Evolutionary conservation across 64 coral and sea anemone species (phyloP).

Genomic region (Stylophora pistillata): DNA sequence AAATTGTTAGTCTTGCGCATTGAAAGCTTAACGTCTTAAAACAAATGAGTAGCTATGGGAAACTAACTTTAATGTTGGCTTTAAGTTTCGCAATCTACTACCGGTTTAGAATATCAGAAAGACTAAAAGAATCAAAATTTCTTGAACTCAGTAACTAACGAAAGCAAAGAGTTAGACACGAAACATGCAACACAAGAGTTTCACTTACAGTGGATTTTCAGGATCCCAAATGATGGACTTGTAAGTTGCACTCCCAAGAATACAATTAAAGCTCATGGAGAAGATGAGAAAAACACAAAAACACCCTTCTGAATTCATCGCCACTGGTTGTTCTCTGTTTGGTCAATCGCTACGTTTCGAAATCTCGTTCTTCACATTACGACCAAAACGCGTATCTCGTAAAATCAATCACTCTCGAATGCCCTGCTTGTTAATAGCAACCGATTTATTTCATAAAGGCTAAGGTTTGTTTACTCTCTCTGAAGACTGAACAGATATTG

Average conservation of each 20-base stretch:
- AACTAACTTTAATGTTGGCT: no score
- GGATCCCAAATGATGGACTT: constrained; percentile 1
- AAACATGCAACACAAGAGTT: background rate
- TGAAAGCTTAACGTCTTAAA: no score
- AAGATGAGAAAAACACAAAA: background rate
- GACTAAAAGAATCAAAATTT: background rate
- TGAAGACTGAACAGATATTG: no score
- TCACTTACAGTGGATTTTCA: constrained; percentile 27
- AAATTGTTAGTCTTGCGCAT: no score
- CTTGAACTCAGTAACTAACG: background rate
- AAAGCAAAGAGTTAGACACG: background rate
- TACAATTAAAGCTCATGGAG: background rate
- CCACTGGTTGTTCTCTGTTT: background rate
- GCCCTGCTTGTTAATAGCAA: background rate
- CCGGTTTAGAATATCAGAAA: no score
- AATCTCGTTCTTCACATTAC: background rate
- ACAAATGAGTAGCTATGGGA: no score
- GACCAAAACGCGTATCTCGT: background rate
- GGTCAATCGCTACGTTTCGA: background rate
- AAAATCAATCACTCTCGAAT: background rate
- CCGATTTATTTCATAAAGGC: background rate
- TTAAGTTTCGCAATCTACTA: no score
- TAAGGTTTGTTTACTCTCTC: background rate
- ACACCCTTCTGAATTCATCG: background rate
- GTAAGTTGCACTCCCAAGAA: background rate